phyloP scores from a whole-genome alignment of 2,113 vertebrate species.

The Dasyurus viverrinus region DNA sequence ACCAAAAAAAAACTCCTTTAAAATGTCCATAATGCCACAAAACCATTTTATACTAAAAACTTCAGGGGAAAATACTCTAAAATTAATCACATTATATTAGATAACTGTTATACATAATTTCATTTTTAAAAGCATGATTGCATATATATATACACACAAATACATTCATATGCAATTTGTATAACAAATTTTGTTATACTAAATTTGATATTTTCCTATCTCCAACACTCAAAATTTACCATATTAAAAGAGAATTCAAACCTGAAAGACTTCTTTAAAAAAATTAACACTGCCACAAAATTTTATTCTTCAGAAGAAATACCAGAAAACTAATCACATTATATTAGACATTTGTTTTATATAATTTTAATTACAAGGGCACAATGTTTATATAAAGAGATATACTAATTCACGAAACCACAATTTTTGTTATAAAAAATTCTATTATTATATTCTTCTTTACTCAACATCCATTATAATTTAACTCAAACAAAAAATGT shows the following conservation, averaged over 20 bases:
- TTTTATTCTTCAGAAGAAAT: not conserved
- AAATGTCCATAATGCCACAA: not conserved
- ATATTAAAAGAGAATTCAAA: not conserved
- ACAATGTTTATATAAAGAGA: not conserved
- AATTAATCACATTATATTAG: not conserved
- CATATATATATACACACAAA: too few species aligned
- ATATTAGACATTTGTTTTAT: not conserved
- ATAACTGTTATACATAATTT: not conserved
- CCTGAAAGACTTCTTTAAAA: not conserved
- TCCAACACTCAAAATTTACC: not conserved
- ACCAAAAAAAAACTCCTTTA: constrained; percentile 3
- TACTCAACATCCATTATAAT: not conserved
- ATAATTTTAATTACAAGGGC: not conserved
- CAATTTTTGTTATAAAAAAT: constrained; percentile 1
- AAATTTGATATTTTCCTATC: not conserved
- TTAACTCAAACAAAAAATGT: not conserved
- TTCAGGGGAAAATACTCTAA: not conserved
- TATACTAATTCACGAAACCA: not conserved
- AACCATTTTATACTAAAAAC: constrained; percentile 10
- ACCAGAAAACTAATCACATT: not conserved
- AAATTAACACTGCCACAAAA: not conserved
- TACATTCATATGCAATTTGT: not conserved
- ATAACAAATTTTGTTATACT: not conserved
- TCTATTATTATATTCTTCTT: constrained; percentile 4
- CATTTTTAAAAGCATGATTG: not conserved